Evolutionary conservation across 2,797 vertebrate genomes (phyloP).

Genomic region (Hydrophis major): DNA sequence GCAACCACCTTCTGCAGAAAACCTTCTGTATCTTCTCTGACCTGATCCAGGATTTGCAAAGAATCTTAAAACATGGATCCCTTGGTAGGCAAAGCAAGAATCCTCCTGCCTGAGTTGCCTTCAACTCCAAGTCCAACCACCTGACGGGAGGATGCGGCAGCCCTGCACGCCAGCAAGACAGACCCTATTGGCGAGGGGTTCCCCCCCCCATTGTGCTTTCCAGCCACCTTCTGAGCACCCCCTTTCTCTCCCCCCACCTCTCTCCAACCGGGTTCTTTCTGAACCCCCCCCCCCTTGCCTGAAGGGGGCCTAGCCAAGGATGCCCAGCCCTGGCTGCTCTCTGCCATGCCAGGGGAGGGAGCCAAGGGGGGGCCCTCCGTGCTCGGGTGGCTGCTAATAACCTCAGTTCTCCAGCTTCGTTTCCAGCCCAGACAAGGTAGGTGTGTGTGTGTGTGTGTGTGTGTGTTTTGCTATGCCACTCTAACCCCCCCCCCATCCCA

Average conservation of each 20-base stretch:
- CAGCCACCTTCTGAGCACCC: not conserved
- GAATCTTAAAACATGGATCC: not conserved
- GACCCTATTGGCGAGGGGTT: no score
- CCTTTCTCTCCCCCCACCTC: not conserved
- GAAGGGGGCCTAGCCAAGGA: slow-evolving; percentile 36
- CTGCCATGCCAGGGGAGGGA: slow-evolving; percentile 44
- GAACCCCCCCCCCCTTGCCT: slow-evolving; percentile 12
- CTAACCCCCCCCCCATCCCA: no score
- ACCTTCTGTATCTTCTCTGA: not conserved
- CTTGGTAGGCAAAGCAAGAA: not conserved
- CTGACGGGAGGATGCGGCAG: not conserved
- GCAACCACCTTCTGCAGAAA: not conserved
- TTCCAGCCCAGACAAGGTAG: slow-evolving; percentile 64
- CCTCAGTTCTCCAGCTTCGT: slow-evolving; percentile 60
- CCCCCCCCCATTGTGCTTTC: not conserved
- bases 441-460: slow-evolving; percentile 23
- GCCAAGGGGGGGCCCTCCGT: slow-evolving; percentile 18
- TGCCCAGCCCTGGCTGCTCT: slow-evolving; percentile 19
- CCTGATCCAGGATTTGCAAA: not conserved
- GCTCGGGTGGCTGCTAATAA: slow-evolving; percentile 64
- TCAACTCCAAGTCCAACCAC: not conserved
- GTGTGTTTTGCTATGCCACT: not conserved
- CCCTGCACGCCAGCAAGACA: not conserved
- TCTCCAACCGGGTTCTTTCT: not conserved
- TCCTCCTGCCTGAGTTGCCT: not conserved